Evolutionary conservation across 2,888 invertebrate genomes (phyloP).

Genomic region (Trissolcus japonicus): DNA sequence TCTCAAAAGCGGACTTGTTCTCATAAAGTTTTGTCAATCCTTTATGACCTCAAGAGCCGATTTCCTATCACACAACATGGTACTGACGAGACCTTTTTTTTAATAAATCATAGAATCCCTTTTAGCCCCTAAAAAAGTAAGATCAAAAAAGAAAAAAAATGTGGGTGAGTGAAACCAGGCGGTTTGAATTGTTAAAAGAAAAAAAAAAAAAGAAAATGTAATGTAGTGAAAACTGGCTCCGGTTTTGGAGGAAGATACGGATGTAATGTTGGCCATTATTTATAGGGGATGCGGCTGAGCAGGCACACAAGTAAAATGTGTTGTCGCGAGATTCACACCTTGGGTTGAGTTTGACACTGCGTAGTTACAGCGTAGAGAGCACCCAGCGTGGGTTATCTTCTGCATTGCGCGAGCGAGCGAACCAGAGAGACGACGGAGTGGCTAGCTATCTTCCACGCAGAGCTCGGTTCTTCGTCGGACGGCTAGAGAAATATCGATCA

Average conservation of each 20-base stretch:
- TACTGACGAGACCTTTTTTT: no score
- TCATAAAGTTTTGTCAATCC: no score
- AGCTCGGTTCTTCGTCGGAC: conserved; percentile 71
- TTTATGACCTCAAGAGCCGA: no score
- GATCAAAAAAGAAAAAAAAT: background rate
- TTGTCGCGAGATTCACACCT: conserved; percentile 73
- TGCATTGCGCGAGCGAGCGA: conserved; percentile 70
- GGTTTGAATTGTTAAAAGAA: background rate
- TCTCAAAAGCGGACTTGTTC: no score
- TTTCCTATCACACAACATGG: no score
- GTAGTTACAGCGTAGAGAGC: conserved; percentile 75
- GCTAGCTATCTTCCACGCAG: conserved; percentile 68
- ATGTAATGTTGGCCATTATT: conserved; percentile 76
- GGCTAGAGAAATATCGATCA: conserved; percentile 64
- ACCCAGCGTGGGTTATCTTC: conserved; percentile 74
- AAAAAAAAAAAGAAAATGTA: conserved; percentile 41
- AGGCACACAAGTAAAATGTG: conserved; percentile 71
- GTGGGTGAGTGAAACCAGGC: no score
- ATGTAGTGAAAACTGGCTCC: conserved; percentile 59
- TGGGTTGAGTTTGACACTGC: conserved; percentile 75
- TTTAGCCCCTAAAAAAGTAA: background rate
- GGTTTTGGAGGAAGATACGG: conserved; percentile 67
- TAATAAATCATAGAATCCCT: no score
- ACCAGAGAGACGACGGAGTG: conserved; percentile 63
- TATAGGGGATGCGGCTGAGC: conserved; percentile 76